phyloP scores from a whole-genome alignment of 2,113 vertebrate species.

The Scophthalmus maximus region DNA sequence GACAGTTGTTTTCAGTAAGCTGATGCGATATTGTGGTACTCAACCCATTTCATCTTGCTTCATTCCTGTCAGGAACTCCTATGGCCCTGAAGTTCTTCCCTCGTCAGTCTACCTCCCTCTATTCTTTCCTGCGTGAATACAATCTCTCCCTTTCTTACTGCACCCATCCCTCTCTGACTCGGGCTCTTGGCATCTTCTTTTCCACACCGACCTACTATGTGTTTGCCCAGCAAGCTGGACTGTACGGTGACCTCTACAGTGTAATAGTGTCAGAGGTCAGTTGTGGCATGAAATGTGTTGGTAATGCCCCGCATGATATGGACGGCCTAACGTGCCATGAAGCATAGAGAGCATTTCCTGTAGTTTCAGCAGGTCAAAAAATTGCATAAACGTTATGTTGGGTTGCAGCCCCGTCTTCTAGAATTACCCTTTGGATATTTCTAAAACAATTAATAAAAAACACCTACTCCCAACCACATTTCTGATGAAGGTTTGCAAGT shows the following conservation, averaged over 20 bases:
- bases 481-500: too few relatives aligned
- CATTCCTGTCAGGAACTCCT: conserved; percentile 79
- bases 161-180: conserved; percentile 87
- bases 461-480: too few relatives aligned
- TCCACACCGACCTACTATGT: conserved; percentile 87
- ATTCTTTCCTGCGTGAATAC: conserved; percentile 90
- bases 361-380: too few relatives aligned
- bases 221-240: conserved; percentile 90
- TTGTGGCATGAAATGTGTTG: conserved; percentile 19
- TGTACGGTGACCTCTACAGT: conserved; percentile 89
- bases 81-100: conserved; percentile 92
- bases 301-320: neutral
- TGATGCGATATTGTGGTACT: conserved; percentile 1
- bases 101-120: conserved; percentile 79
- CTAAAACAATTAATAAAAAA: too few relatives aligned
- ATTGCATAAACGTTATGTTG: too few relatives aligned
- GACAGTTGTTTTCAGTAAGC: conserved; percentile 23
- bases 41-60: conserved; percentile 16
- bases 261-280: conserved; percentile 87
- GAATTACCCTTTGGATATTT: neutral
- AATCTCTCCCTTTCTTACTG: conserved; percentile 90
- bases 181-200: conserved; percentile 88
- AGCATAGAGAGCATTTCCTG: neutral
- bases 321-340: too few relatives aligned
- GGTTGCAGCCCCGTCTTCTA: neutral